Base-by-base conservation (phyloP, 2,888 invertebrate species). In the Sarcophaga carnaria region DNA sequence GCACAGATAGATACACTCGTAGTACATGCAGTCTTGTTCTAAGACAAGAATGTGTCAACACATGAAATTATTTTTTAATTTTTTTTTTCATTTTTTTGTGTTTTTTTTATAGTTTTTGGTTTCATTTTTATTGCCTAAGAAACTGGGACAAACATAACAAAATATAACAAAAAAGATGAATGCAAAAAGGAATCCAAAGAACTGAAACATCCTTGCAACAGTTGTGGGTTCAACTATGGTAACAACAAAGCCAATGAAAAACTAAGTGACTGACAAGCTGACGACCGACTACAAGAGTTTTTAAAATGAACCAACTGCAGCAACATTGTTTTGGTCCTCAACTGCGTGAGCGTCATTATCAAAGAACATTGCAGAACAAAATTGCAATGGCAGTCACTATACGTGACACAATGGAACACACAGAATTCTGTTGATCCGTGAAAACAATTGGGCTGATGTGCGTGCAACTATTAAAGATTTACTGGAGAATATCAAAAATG, bases 201-300 rank as follows among this genome's bases (percentile, higher is more conserved):
- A 69, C 80, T 69, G 47, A 64, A 86, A 70, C 70, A 71, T 75
- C 47, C 25, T 67, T 75, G 86, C 75, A 82, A 79, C 82, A 80
- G 83, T 83, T 86, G 77, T 70, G 76, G 74, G 47, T n/a, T 75
- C 76, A 85, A 83, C 80, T 83, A 66, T 78, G 83, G 64, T 75
- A 80, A 85, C 72, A 74, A 37, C 77, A 80, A 63, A 83, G 37
- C 64, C 64, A 80, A 62, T 80, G 76, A 70, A 64, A 72, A 49
- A 37, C 14, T 54, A 22, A 49, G 27, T 59, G 27, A 27, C 66
- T 54, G 25, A 6, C 54, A 54, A 54, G 54, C 54, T 54, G n/a
- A 54, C 54, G 20, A 66, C 66, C 49, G 62, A 37, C 37, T 37
- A 37, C 37, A 37, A 37, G 37, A 37, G 10, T 37, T 37, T 10